Evolutionary conservation across 1,140 invertebrate species (phyloP).

Genomic region (Bombus consobrinus): DNA sequence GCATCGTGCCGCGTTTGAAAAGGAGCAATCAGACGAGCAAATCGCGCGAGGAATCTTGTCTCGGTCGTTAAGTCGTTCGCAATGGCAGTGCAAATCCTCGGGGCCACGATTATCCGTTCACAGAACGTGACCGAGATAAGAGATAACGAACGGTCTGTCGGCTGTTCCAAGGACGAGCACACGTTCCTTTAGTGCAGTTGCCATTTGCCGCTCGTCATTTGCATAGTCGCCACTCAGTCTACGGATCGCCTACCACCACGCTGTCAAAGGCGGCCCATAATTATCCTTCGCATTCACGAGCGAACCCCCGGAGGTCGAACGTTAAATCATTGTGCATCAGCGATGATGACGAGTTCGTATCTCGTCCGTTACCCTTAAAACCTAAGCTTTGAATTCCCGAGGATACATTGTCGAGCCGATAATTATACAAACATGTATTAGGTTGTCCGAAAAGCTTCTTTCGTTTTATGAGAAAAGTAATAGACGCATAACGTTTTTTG

Average conservation of each 20-base stretch:
- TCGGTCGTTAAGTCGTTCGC: not conserved
- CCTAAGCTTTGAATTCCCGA: fast-evolving
- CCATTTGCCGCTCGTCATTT: constrained; percentile 8
- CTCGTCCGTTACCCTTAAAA: not conserved
- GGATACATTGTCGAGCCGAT: no score
- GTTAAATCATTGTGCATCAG: not conserved
- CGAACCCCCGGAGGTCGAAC: not conserved
- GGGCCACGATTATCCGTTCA: constrained; percentile 2
- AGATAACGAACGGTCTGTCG: constrained; percentile 23
- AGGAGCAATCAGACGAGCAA: not conserved
- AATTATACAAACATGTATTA: no score
- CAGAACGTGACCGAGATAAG: constrained; percentile 31
- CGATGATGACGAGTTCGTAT: not conserved
- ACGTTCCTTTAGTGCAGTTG: not conserved
- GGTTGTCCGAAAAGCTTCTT: no score
- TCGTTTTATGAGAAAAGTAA: no score
- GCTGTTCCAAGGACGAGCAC: not conserved
- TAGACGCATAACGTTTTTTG: no score
- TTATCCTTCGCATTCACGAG: constrained; percentile 23
- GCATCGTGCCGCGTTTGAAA: not conserved
- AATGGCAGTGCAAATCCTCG: not conserved
- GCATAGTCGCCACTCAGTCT: constrained; percentile 22
- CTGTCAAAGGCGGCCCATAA: constrained; percentile 16
- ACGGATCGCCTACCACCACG: not conserved
- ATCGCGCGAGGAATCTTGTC: not conserved